Conservation (phyloP, 2,113 vertebrate species). For the Pica pica region DNA sequence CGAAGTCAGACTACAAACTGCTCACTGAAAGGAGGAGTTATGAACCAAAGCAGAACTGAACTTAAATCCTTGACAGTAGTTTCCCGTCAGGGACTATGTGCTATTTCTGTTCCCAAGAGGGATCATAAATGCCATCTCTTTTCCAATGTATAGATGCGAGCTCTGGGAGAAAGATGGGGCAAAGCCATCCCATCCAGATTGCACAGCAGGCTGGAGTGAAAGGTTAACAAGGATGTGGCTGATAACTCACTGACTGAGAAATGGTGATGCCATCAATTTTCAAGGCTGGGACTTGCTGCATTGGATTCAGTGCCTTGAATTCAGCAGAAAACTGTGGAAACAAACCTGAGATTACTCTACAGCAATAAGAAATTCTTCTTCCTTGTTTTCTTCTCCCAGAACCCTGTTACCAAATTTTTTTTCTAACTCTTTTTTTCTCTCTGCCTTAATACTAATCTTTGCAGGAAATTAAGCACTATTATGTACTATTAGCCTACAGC, state of each 20-base stretch:
- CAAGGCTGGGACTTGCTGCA: conserved; percentile 91
- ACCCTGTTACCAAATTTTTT: neutral
- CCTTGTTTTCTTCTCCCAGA: neutral
- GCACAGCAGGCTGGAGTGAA: neutral
- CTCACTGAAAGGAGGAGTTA: neutral
- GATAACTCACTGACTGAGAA: conserved; percentile 86
- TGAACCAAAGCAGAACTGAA: neutral
- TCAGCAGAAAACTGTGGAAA: conserved; percentile 78
- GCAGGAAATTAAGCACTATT: neutral
- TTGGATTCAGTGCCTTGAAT: conserved; percentile 88
- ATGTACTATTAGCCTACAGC: neutral
- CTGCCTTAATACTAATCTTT: neutral
- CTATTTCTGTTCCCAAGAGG: neutral
- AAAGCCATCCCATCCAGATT: neutral
- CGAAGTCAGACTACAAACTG: neutral
- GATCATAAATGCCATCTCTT: neutral
- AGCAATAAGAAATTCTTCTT: neutral
- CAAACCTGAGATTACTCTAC: neutral
- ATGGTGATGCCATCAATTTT: conserved; percentile 87
- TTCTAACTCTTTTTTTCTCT: neutral
- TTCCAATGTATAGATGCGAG: neutral
- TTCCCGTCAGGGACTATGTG: neutral
- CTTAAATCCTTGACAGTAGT: neutral
- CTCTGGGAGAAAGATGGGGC: neutral
- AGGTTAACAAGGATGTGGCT: neutral